These are phyloP conservation scores for Acropora yongei DNA, from an alignment of 64 coral and sea anemone species.

Conservation along the genomic window DNA sequence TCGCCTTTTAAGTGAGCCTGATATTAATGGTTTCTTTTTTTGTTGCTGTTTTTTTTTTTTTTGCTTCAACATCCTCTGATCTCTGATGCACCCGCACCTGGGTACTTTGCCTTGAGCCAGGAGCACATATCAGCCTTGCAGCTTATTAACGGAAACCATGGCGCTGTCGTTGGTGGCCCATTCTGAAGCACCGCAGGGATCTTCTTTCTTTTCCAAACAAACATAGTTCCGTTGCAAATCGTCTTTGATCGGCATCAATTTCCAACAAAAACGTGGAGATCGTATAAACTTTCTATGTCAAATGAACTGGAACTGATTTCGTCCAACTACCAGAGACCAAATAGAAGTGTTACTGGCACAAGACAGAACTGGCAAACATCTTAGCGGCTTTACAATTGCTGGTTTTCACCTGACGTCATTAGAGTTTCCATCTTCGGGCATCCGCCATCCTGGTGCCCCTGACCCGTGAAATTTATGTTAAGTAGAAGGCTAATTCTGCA, in stretches of 20 bases:
- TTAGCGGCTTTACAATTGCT: too few relatives aligned
- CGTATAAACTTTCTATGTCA: too few relatives aligned
- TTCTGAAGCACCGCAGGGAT: conserved; percentile 41
- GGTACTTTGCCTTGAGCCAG: conserved; percentile 45
- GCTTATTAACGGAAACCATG: conserved; percentile 19
- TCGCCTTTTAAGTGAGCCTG: too few relatives aligned
- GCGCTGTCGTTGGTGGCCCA: conserved; percentile 8
- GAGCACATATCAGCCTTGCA: background rate
- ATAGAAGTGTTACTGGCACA: too few relatives aligned
- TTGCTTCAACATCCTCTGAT: background rate
- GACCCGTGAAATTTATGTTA: background rate
- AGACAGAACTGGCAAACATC: too few relatives aligned
- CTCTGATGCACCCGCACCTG: conserved; percentile 32
- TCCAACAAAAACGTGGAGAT: too few relatives aligned
- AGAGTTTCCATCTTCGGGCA: background rate
- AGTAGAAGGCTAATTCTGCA: conserved; percentile 21
- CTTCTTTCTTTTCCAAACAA: conserved; percentile 25
- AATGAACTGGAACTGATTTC: too few relatives aligned
- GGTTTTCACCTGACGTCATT: background rate
- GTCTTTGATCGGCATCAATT: too few relatives aligned
- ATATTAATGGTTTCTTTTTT: too few relatives aligned
- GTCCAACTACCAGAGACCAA: too few relatives aligned
- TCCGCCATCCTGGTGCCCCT: background rate
- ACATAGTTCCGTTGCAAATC: background rate
- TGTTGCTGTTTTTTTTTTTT: too few relatives aligned